Evolutionary conservation across 2,113 vertebrate species (phyloP).

Genomic region (Raphicerus campestris): DNA sequence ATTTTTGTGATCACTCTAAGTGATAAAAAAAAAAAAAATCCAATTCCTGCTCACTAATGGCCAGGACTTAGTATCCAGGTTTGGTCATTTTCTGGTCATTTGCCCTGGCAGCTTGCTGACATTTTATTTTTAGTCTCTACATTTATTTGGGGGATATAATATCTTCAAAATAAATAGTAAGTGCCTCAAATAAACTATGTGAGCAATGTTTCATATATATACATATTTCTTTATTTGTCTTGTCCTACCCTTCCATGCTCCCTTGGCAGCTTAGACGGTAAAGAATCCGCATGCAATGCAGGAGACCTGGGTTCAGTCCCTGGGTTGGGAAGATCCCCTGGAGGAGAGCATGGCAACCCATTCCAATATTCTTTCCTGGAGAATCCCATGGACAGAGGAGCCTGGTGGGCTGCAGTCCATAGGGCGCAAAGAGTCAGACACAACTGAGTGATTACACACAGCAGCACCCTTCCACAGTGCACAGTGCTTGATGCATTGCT

Average conservation of each 20-base stretch:
- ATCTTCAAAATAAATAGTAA: not conserved
- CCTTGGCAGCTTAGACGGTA: not conserved
- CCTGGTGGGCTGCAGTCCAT: not conserved
- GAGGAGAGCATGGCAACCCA: not conserved
- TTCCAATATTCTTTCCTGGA: not conserved
- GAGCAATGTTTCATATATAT: not conserved
- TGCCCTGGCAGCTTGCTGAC: not conserved
- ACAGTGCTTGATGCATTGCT: not conserved
- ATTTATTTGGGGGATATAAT: not conserved
- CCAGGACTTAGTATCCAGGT: not conserved
- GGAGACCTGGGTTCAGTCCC: not conserved
- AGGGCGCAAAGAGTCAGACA: not conserved
- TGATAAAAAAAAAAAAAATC: not conserved
- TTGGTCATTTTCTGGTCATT: not conserved
- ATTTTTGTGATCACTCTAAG: not conserved
- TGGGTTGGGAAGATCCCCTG: not conserved
- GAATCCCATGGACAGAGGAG: not conserved
- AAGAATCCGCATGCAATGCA: fast-evolving
- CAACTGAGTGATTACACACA: fast-evolving
- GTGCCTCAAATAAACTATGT: not conserved
- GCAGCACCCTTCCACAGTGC: not conserved
- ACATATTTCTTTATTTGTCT: not conserved
- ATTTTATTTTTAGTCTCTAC: not conserved
- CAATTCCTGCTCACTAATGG: not conserved
- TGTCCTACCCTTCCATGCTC: not conserved